Evolutionary conservation across 2,113 vertebrate genomes (phyloP).

Genomic region (Ranitomeya imitator): DNA sequence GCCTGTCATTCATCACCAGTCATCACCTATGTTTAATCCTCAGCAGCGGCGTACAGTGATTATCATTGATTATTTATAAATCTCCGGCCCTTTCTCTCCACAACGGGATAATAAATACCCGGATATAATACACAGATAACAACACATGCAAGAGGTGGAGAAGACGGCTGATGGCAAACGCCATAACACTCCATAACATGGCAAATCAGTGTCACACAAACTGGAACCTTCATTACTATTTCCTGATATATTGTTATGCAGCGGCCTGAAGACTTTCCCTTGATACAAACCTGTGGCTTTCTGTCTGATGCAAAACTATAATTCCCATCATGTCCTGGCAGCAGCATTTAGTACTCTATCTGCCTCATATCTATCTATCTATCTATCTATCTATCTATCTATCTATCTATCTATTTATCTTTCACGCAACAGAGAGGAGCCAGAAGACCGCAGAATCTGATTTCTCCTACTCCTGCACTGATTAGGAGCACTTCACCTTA

Average conservation of each 20-base stretch:
- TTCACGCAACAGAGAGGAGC: no score
- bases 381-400: background rate
- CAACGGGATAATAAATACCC: background rate
- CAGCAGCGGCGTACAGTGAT: background rate
- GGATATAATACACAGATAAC: conserved; percentile 4
- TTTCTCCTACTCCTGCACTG: no score
- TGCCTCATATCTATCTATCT: background rate
- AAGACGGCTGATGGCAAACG: background rate
- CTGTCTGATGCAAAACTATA: background rate
- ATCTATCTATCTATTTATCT: background rate
- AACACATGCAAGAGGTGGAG: background rate
- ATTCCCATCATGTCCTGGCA: background rate
- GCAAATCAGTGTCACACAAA: background rate
- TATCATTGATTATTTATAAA: conserved; percentile 39
- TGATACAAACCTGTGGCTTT: background rate
- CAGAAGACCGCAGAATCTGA: no score
- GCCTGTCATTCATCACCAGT: conserved; percentile 28
- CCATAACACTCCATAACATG: background rate
- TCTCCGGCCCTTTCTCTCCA: background rate
- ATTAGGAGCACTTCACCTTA: no score
- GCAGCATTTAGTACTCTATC: background rate
- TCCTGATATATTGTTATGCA: background rate
- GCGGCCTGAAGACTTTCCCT: background rate
- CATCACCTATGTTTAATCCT: conserved; percentile 22
- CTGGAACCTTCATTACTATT: background rate